phyloP scores from a whole-genome alignment of 2,113 vertebrate species.

The Corvus hawaiiensis region DNA sequence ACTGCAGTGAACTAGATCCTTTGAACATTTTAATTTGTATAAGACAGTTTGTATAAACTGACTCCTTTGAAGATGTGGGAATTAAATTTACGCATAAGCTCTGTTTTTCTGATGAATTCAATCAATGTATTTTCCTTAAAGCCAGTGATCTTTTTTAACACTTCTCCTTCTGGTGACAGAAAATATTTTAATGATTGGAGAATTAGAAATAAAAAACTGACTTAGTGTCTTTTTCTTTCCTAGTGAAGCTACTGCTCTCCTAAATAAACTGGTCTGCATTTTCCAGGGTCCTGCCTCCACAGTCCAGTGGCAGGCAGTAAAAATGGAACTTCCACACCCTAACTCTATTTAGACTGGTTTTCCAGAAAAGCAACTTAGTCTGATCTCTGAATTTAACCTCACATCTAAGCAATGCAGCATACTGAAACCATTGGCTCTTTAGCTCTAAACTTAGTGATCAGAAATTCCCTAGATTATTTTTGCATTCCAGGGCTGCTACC shows the following conservation, averaged over 20 bases:
- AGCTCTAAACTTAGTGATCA: constrained; percentile 28
- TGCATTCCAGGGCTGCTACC: constrained; percentile 59
- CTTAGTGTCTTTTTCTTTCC: not conserved
- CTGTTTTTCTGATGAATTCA: not conserved
- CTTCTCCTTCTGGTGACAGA: not conserved
- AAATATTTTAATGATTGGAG: not conserved
- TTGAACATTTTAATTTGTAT: not conserved
- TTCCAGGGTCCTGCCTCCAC: not conserved
- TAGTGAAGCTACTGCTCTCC: not conserved
- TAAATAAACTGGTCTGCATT: not conserved
- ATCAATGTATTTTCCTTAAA: not conserved
- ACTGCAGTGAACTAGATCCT: not conserved
- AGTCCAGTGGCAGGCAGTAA: not conserved
- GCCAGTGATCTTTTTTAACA: not conserved
- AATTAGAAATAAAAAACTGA: not conserved
- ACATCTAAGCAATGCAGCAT: not conserved
- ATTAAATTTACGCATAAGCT: not conserved
- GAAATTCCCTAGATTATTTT: constrained; percentile 61
- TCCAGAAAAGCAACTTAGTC: not conserved
- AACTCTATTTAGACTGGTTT: not conserved
- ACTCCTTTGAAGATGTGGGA: not conserved
- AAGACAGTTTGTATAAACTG: not conserved
- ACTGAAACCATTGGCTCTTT: constrained; percentile 44
- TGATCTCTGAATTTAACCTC: not conserved
- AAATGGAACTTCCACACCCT: not conserved